Percentiles rank a stretch among this genome's conserved stretches.
phyloP scores from a whole-genome alignment of 2,113 vertebrate genomes.

The Asarcornis scutulata region DNA sequence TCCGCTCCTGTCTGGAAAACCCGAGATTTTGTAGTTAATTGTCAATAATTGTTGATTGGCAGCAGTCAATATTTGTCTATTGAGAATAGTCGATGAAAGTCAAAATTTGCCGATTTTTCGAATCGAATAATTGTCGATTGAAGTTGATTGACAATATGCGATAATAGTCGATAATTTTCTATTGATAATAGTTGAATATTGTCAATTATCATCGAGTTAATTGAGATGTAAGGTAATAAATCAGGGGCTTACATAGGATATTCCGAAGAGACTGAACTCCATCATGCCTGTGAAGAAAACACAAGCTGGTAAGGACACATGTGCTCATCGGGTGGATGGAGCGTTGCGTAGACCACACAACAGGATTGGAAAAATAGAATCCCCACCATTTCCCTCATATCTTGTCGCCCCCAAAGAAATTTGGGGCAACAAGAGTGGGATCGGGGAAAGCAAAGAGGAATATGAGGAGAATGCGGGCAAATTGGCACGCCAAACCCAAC shows the following conservation, averaged over 20 bases:
- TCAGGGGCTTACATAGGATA: slow-evolving; percentile 80
- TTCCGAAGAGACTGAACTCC: slow-evolving; percentile 90
- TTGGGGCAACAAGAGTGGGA: rapidly evolving
- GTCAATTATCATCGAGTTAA: too few relatives aligned
- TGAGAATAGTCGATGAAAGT: too few relatives aligned
- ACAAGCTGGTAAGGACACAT: background rate
- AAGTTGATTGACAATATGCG: too few relatives aligned
- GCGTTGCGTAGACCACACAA: rapidly evolving
- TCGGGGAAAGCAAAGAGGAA: rapidly evolving
- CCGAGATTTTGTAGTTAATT: background rate
- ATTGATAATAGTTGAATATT: too few relatives aligned
- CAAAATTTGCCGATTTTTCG: too few relatives aligned
- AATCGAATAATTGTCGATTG: too few relatives aligned
- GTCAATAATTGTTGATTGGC: too few relatives aligned
- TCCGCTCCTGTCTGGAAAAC: slow-evolving; percentile 88
- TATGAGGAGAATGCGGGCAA: background rate
- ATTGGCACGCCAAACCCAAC: too few relatives aligned
- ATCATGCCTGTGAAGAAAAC: slow-evolving; percentile 81
- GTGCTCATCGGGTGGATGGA: rapidly evolving
- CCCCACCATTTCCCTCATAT: background rate
- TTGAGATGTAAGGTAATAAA: background rate
- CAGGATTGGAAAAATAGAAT: background rate
- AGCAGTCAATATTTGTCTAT: too few relatives aligned
- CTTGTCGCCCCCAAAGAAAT: too few relatives aligned
- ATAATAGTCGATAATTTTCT: too few relatives aligned